These are phyloP conservation scores for Scolopax mira DNA, from an alignment of 2,113 vertebrate genomes.

Conservation along the genomic window DNA sequence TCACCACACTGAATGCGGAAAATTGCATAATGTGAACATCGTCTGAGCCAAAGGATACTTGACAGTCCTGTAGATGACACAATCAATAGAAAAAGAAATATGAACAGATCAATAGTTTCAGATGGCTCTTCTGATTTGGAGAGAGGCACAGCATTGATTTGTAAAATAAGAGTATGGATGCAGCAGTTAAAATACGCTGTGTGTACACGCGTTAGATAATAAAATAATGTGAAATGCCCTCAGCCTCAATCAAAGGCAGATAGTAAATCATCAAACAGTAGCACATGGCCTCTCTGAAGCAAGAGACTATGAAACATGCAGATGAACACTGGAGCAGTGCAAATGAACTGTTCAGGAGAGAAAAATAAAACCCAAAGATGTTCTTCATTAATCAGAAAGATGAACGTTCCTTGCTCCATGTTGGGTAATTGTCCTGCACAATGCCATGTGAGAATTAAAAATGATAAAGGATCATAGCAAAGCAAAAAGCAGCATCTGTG, in stretches of 20 bases:
- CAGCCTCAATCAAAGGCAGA: constrained; percentile 26
- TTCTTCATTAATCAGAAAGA: neutral
- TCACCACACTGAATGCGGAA: neutral
- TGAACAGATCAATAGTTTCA: constrained; percentile 20
- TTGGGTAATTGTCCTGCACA: neutral
- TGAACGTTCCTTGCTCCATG: neutral
- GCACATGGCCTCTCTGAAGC: neutral
- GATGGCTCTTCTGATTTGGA: neutral
- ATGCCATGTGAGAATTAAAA: neutral
- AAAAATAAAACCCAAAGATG: neutral
- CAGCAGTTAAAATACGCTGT: neutral
- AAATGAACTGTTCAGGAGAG: neutral
- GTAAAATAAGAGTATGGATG: neutral
- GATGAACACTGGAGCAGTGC: neutral
- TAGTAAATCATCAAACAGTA: neutral
- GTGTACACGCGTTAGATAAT: neutral
- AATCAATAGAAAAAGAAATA: constrained; percentile 34
- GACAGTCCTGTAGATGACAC: neutral
- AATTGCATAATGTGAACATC: neutral
- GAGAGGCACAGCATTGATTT: constrained; percentile 38
- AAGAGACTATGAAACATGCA: neutral
- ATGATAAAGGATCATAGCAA: neutral
- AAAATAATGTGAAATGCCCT: constrained; percentile 28
- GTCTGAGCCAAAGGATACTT: neutral
- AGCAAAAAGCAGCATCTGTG: neutral